Percentiles rank a stretch among this genome's conserved stretches.
Conservation (phyloP, 2,797 vertebrate species). For the Scomberomorus guttatus region DNA sequence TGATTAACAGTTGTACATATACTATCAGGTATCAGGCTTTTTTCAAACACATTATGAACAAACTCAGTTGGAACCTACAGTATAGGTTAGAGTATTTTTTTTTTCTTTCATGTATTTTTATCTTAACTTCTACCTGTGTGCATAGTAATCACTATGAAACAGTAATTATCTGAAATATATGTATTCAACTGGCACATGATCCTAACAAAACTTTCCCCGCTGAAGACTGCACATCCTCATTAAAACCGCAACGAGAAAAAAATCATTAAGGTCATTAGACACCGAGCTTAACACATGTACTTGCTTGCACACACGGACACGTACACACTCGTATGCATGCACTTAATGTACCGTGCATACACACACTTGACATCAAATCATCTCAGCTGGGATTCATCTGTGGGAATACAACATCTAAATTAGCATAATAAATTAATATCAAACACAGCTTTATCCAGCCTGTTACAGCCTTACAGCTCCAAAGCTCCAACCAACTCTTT, state of each 20-base stretch:
- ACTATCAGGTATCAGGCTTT: constrained; percentile 2
- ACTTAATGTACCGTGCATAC: constrained; percentile 8
- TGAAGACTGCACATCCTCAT: constrained; percentile 34
- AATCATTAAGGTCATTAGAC: constrained; percentile 39
- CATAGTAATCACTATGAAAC: constrained; percentile 20
- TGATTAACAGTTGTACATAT: constrained; percentile 10
- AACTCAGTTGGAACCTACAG: too few species aligned
- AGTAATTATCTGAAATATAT: constrained; percentile 28
- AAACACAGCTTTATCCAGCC: constrained; percentile 57
- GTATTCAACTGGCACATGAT: constrained; percentile 11
- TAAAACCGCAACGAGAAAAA: constrained; percentile 30
- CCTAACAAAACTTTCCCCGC: constrained; percentile 20
- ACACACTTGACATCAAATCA: constrained; percentile 30
- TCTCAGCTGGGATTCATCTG: constrained; percentile 21
- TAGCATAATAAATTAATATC: constrained; percentile 71
- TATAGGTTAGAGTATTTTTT: background rate
- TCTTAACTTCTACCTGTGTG: constrained; percentile 14
- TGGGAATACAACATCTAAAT: constrained; percentile 53
- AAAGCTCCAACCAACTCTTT: constrained; percentile 49
- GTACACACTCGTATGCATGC: constrained; percentile 1
- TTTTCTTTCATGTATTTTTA: constrained; percentile 38
- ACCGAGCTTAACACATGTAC: constrained; percentile 1
- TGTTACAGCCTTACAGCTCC: constrained; percentile 42
- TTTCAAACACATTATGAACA: constrained; percentile 32
- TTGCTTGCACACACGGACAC: background rate